Evolutionary conservation across 2,888 invertebrate species (phyloP).

Genomic region (Hymenopus coronatus): DNA sequence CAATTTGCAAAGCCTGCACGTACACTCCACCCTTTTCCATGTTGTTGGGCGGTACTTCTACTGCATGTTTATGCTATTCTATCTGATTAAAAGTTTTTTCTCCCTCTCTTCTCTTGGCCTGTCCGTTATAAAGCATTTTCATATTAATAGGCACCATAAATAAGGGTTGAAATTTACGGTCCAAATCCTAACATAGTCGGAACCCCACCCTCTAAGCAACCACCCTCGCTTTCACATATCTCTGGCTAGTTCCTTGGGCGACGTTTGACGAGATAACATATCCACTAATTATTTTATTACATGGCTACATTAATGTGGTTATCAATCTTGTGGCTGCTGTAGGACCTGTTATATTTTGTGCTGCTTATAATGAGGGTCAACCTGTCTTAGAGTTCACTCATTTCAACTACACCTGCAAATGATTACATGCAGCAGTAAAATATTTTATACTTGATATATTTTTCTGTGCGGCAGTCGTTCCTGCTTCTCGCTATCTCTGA

Average conservation of each 20-base stretch:
- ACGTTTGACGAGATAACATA: constrained; percentile 3
- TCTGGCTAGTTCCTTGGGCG: constrained; percentile 9
- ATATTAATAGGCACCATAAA: constrained; percentile 18
- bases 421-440: not conserved
- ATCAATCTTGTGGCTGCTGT: not conserved
- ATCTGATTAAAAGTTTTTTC: constrained; percentile 7
- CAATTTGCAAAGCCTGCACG: constrained; percentile 8
- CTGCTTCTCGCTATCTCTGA: no score
- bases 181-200: constrained; percentile 12
- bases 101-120: not conserved
- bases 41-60: not conserved
- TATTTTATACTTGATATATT: not conserved
- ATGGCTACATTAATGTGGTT: not conserved
- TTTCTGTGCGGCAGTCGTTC: no score
- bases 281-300: constrained; percentile 10
- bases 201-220: not conserved
- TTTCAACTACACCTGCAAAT: not conserved
- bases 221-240: not conserved
- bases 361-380: not conserved
- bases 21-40: not conserved
- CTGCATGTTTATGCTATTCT: constrained; percentile 10
- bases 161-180: constrained; percentile 9
- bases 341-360: not conserved
- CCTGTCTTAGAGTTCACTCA: not conserved
- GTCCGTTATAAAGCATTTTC: constrained; percentile 8